Evolutionary conservation across 2,797 vertebrate genomes (phyloP), one percentile per base, ranked within the genome.

Genomic region (Calcarius lapponicus): DNA sequence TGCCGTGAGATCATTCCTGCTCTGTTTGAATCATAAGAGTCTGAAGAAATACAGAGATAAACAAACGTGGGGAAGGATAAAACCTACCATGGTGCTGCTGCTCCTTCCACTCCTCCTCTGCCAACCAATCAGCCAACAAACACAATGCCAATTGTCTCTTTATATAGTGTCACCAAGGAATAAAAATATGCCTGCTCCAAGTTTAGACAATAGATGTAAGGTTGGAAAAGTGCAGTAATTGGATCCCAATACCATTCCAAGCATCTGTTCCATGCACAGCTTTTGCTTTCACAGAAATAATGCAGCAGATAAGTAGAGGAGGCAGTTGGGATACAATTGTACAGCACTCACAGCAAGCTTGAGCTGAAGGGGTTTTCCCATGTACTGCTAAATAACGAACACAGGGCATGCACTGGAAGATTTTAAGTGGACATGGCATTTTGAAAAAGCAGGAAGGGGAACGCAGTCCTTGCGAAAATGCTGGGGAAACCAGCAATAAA

Each of bases 151-250:
- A 93, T 92, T 97, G 95, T 95, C 75, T 96, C 97, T 98, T 98
- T 98, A 97, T 98, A 98, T 97, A 97, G 95, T 73, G 93, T 85
- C 93, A 93, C 94, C 85, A 80, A 93, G 95, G 92, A 97, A 90
- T 88, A 96, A 92, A 97, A 93, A 82, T 97, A 97, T 90, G 97
- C 96, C 97, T 93, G 96, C 85, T 97, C 98, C 98, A 98, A 98
- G 97, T 98, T 98, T 98, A 98, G 98, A 98, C 97, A 98, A 98
- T 93, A 94, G 97, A 97, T 97, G 96, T 95, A 95, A 96, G 95
- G 89, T 92, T 95, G 95, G 95, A 97, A 96, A 97, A 96, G 94
- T 96, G 94, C 86, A 88, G 97, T 97, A 97, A 97, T 86, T 95
- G 91, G 95, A 96, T 95, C 95, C 91, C 95, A 92, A 74, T 91